Conservation (phyloP, 1,140 invertebrate genomes). For the Argopecten irradians region DNA sequence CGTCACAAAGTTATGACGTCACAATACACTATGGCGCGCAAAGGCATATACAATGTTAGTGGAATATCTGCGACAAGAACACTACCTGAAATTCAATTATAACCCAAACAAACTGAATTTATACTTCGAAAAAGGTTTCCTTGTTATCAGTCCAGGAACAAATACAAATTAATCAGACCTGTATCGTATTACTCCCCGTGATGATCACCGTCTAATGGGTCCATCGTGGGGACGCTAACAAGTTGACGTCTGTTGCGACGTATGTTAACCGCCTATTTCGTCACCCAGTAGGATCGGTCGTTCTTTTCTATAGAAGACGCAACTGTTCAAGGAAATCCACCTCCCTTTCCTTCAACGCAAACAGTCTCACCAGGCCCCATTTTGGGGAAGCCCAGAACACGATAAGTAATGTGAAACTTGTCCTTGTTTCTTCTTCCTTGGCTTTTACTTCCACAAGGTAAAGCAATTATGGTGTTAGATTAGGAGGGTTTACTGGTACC, state of each 20-base stretch:
- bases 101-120: too few species aligned
- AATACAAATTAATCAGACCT: too few species aligned
- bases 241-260: background rate
- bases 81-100: too few species aligned
- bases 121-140: too few species aligned
- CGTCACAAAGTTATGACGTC: too few species aligned
- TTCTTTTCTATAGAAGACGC: background rate
- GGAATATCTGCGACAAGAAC: too few species aligned
- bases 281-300: background rate
- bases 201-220: background rate
- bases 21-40: too few species aligned
- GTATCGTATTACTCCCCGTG: too few species aligned
- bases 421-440: background rate
- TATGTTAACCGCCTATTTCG: background rate
- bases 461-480: background rate
- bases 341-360: background rate
- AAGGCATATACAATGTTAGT: too few species aligned
- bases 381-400: background rate
- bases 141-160: too few species aligned
- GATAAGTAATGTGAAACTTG: background rate
- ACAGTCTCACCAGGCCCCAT: background rate
- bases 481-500: background rate
- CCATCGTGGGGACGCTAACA: background rate
- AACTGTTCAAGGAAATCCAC: too few species aligned
- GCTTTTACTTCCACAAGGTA: background rate